Conservation (phyloP, 2,113 vertebrate species). For the Picathartes gymnocephalus region DNA sequence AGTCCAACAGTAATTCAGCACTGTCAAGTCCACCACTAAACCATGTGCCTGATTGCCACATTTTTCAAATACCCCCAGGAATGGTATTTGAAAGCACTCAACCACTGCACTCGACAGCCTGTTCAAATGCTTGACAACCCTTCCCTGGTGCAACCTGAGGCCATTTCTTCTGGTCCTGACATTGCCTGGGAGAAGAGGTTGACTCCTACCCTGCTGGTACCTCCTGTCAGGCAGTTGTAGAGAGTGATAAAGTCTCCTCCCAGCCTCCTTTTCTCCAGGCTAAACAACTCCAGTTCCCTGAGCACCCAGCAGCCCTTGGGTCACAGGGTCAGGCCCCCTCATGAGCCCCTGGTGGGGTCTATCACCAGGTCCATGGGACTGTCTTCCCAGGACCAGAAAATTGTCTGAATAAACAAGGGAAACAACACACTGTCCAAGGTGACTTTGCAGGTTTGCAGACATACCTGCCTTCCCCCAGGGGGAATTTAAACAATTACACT, state of each 20-base stretch:
- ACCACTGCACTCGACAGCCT: background rate
- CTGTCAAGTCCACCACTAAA: background rate
- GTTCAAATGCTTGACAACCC: background rate
- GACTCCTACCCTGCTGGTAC: background rate
- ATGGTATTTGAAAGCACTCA: no score
- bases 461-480: background rate
- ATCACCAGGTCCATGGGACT: background rate
- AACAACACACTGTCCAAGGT: background rate
- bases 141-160: background rate
- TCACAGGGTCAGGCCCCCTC: background rate
- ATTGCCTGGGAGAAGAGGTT: background rate
- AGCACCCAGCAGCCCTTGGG: background rate
- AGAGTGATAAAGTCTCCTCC: background rate
- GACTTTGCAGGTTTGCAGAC: conserved; percentile 17
- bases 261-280: background rate
- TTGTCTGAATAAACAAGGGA: background rate
- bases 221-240: background rate
- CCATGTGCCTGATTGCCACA: accelerated
- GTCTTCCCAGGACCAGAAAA: background rate
- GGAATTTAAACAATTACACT: background rate
- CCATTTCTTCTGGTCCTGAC: background rate
- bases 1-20: background rate
- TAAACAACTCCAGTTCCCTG: background rate
- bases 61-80: background rate
- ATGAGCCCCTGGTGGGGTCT: accelerated